Percentiles rank a stretch among this genome's conserved stretches.
phyloP scores from a whole-genome alignment of 2,888 invertebrate species.

The Dicroscelio sp. region DNA sequence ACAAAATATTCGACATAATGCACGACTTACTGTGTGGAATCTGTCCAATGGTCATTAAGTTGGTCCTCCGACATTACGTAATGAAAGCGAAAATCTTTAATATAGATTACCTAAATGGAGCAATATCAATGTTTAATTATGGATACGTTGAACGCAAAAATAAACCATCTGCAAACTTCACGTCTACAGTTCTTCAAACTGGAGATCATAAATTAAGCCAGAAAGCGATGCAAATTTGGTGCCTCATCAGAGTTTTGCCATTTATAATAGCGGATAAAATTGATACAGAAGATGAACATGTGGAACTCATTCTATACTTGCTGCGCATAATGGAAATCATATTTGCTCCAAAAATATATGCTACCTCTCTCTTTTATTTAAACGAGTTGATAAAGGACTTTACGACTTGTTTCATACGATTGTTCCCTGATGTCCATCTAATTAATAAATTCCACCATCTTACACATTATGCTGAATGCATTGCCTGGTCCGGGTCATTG shows the following conservation, averaged over 20 bases:
- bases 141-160: slow-evolving; percentile 66
- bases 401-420: background rate
- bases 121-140: slow-evolving; percentile 61
- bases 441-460: slow-evolving; percentile 84
- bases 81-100: no score
- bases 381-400: slow-evolving; percentile 21
- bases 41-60: slow-evolving; percentile 75
- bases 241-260: slow-evolving; percentile 69
- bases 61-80: no score
- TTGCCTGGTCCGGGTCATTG: slow-evolving; percentile 76
- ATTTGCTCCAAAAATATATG: slow-evolving; percentile 77
- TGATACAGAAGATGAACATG: slow-evolving; percentile 67
- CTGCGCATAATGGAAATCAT: slow-evolving; percentile 81
- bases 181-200: slow-evolving; percentile 30
- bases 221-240: slow-evolving; percentile 82
- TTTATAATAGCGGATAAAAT: slow-evolving; percentile 80
- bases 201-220: slow-evolving; percentile 76
- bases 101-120: slow-evolving; percentile 21
- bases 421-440: slow-evolving; percentile 76
- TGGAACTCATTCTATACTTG: slow-evolving; percentile 70
- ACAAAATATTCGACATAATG: slow-evolving; percentile 65
- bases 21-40: slow-evolving; percentile 72
- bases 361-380: no score
- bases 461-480: slow-evolving; percentile 76
- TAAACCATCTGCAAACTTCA: slow-evolving; percentile 72